These are phyloP conservation scores for Erpobdella octoculata DNA, from an alignment of 2,888 invertebrate species.

Conservation along the genomic window DNA sequence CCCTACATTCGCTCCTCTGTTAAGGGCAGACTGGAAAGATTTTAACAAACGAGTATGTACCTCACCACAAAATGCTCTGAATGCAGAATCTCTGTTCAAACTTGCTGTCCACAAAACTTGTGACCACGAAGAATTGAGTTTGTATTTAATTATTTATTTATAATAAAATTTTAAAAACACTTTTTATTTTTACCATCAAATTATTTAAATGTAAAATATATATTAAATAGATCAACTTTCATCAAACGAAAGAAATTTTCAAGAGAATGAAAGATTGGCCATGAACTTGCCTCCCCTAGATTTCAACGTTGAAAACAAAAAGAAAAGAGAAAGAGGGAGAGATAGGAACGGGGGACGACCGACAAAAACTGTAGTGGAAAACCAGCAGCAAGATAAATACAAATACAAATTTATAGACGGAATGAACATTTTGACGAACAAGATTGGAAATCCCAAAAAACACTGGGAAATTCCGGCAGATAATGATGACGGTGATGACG, in stretches of 20 bases:
- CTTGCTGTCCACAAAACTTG: conserved; percentile 8
- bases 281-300: not conserved
- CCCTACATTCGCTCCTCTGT: not conserved
- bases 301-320: not conserved
- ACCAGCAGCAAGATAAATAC: no score
- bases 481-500: not conserved
- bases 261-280: no score
- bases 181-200: no score
- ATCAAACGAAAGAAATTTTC: not conserved
- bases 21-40: not conserved
- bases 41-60: not conserved
- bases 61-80: not conserved
- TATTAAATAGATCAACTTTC: no score
- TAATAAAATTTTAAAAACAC: no score
- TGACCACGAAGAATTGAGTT: not conserved
- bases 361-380: no score
- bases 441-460: no score
- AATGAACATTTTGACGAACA: no score
- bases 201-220: not conserved
- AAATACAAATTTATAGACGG: no score
- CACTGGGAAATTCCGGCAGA: no score
- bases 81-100: not conserved
- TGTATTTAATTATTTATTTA: not conserved
- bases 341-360: not conserved
- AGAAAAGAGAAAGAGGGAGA: not conserved